phyloP scores from a whole-genome alignment of 2,113 vertebrate species.

The Indicator indicator region DNA sequence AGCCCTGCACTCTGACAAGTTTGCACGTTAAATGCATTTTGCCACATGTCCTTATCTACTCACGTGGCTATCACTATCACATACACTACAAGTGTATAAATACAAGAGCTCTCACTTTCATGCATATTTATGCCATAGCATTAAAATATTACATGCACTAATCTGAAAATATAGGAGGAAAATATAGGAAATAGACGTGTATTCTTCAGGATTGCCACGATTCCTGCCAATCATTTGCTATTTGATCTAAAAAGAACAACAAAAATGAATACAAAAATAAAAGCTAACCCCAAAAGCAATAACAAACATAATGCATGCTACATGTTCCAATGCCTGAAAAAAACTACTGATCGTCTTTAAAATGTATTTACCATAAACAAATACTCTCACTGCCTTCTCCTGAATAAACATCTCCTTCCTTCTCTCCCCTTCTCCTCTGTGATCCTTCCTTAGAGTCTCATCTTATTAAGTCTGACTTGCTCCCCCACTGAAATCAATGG shows the following conservation, averaged over 20 bases:
- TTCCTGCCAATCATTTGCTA: slow-evolving; percentile 48
- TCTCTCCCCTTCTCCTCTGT: not conserved
- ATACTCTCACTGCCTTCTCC: not conserved
- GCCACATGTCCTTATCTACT: not conserved
- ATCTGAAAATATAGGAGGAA: slow-evolving; percentile 50
- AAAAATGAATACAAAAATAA: not conserved
- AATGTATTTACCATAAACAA: not conserved
- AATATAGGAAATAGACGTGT: slow-evolving; percentile 42
- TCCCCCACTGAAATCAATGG: not conserved
- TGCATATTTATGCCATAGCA: slow-evolving; percentile 59
- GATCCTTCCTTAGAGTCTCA: not conserved
- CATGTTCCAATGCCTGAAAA: not conserved
- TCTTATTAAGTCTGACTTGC: not conserved
- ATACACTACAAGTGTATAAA: not conserved
- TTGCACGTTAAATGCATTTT: not conserved
- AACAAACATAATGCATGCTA: not conserved
- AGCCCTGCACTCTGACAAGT: not conserved
- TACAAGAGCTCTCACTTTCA: not conserved
- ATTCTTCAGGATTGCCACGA: slow-evolving; percentile 32
- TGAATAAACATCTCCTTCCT: not conserved
- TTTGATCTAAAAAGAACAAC: slow-evolving; percentile 47
- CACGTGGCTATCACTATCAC: not conserved
- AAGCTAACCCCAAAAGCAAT: not conserved
- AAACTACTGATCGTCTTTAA: not conserved
- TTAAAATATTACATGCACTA: slow-evolving; percentile 27